Percentiles rank a stretch among this genome's conserved stretches.
These are phyloP conservation scores for Tetraneura akinire DNA, from an alignment of 1,140 invertebrate genomes.

Conservation along the genomic window DNA sequence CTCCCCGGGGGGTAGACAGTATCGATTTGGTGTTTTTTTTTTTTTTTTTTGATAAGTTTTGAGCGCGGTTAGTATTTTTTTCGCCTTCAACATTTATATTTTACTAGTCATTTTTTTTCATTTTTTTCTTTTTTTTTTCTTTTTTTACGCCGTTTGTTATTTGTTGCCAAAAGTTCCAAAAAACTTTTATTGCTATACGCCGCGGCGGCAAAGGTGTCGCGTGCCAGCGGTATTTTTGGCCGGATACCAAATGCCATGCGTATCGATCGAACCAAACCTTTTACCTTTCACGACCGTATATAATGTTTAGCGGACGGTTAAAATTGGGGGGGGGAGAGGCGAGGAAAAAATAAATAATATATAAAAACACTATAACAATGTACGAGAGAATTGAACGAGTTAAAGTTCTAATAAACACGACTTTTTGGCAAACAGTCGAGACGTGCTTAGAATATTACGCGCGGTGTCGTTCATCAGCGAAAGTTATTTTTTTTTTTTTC, in stretches of 20 bases:
- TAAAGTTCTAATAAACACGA: conserved; percentile 50
- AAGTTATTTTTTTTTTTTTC: background rate
- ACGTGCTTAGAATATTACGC: conserved; percentile 46
- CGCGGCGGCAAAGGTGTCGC: conserved; percentile 45
- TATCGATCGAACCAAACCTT: conserved; percentile 25
- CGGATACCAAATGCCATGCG: conserved; percentile 33
- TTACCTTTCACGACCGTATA: conserved; percentile 18
- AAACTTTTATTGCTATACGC: conserved; percentile 43
- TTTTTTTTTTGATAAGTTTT: conserved; percentile 25
- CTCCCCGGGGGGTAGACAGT: no score
- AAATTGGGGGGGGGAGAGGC: background rate
- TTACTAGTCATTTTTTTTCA: conserved; percentile 25
- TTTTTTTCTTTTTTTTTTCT: no score
- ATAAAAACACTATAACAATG: no score
- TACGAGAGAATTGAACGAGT: conserved; percentile 39
- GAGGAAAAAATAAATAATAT: conserved; percentile 26
- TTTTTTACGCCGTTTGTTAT: conserved; percentile 42
- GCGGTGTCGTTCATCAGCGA: conserved; percentile 7
- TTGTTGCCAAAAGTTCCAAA: conserved; percentile 49
- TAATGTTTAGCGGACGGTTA: background rate
- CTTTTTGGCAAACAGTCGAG: conserved; percentile 45
- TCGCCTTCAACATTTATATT: conserved; percentile 13
- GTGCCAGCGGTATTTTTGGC: conserved; percentile 50
- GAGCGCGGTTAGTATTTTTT: conserved; percentile 12
- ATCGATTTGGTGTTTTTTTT: conserved; percentile 32